These are phyloP conservation scores for Linnaemya vulpina DNA, from an alignment of 2,888 invertebrate genomes.

Conservation along the genomic window DNA sequence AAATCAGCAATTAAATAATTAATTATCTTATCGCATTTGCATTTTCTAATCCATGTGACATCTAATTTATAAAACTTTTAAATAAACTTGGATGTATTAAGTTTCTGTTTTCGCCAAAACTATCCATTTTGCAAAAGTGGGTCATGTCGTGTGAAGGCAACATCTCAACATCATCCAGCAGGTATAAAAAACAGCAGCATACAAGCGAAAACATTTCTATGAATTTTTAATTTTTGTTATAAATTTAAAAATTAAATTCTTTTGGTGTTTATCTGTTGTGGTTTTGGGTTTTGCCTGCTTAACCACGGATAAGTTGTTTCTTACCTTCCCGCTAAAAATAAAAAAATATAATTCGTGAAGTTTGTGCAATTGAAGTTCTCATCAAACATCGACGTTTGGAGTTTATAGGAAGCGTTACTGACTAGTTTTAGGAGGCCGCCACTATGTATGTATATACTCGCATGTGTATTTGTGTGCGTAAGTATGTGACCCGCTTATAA, in stretches of 20 bases:
- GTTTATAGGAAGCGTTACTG: too few species aligned
- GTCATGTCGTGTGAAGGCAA: background rate
- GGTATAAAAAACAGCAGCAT: slow-evolving; percentile 59
- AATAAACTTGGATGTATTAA: slow-evolving; percentile 28
- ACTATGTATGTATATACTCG: too few species aligned
- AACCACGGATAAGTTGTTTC: slow-evolving; percentile 75
- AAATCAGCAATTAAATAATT: background rate
- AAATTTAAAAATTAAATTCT: slow-evolving; percentile 52
- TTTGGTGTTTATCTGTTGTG: slow-evolving; percentile 72
- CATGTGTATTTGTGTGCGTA: too few species aligned
- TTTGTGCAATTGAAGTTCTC: too few species aligned
- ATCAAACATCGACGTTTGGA: too few species aligned
- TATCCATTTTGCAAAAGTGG: slow-evolving; percentile 55
- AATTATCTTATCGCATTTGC: slow-evolving; percentile 42
- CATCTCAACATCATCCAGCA: too few species aligned
- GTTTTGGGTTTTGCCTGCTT: slow-evolving; percentile 73
- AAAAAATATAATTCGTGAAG: too few species aligned
- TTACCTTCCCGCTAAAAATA: too few species aligned
- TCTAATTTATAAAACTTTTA: slow-evolving; percentile 30
- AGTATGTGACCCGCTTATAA: too few species aligned
- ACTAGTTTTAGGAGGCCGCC: too few species aligned
- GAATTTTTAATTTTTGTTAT: background rate
- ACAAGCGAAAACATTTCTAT: slow-evolving; percentile 1
- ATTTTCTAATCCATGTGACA: slow-evolving; percentile 40
- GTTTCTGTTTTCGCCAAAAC: slow-evolving; percentile 37